Evolutionary conservation across 2,113 vertebrate genomes (phyloP).

Genomic region (Mustelus asterias): DNA sequence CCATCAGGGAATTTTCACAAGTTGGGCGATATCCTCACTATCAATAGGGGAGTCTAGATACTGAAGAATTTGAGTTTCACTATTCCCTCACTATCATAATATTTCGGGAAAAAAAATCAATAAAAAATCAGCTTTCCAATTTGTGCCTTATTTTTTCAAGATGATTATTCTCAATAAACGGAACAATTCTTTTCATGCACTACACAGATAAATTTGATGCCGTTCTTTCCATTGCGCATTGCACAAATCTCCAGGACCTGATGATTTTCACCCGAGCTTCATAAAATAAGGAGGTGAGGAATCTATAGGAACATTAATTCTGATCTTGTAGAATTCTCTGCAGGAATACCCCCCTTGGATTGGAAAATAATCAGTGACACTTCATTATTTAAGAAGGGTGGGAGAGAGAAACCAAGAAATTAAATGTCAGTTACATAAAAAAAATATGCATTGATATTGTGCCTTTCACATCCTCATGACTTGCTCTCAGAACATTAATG

Average conservation of each 20-base stretch:
- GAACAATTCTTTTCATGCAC: neutral
- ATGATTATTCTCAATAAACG: neutral
- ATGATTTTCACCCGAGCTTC: neutral
- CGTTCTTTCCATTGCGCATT: neutral
- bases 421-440: neutral
- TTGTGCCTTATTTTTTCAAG: neutral
- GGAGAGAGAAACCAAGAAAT: neutral
- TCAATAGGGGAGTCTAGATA: neutral
- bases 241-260: neutral
- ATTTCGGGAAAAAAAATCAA: neutral
- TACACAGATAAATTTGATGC: neutral
- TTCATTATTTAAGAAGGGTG: neutral
- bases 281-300: neutral
- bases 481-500: neutral
- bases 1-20: neutral
- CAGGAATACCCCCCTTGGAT: neutral
- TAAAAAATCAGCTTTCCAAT: neutral
- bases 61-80: neutral
- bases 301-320: neutral
- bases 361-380: neutral
- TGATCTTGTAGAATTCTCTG: neutral
- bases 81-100: no score
- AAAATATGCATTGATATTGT: neutral
- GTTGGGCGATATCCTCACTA: neutral
- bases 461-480: neutral